These are phyloP conservation scores for Ctenopoma kingsleyae DNA, from an alignment of 2,797 vertebrate species.

Conservation along the genomic window DNA sequence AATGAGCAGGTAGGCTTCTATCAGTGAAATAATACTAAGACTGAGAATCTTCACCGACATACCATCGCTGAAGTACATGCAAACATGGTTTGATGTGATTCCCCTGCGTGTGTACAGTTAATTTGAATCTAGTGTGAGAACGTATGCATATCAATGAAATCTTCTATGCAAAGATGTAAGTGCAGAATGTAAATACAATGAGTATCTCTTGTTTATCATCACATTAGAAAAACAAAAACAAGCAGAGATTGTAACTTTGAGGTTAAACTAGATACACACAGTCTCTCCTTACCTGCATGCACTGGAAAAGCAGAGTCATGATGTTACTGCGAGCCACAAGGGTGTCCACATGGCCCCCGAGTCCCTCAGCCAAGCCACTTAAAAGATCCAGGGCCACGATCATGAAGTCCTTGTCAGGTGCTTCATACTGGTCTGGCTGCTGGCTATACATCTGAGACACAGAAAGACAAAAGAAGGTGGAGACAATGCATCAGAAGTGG, in stretches of 20 bases:
- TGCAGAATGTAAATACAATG: fast-evolving
- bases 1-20: neutral
- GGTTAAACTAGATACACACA: neutral
- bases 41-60: too few relatives aligned
- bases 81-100: neutral
- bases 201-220: neutral
- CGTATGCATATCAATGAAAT: neutral
- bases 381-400: conserved; percentile 94
- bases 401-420: conserved; percentile 97
- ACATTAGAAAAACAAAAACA: neutral
- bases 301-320: conserved; percentile 95
- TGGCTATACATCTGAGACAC: conserved; percentile 91
- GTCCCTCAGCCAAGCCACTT: conserved; percentile 93
- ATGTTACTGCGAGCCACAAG: conserved; percentile 94
- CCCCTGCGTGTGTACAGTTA: neutral
- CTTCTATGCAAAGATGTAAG: neutral
- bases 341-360: conserved; percentile 91
- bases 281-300: conserved; percentile 90
- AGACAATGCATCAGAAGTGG: neutral
- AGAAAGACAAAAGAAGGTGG: neutral
- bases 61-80: too few relatives aligned
- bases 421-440: conserved; percentile 95
- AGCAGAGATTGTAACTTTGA: neutral
- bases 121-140: neutral
- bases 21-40: neutral